Base-by-base conservation (phyloP, 2,888 invertebrate species). In the Aleiodes leptofemur region DNA sequence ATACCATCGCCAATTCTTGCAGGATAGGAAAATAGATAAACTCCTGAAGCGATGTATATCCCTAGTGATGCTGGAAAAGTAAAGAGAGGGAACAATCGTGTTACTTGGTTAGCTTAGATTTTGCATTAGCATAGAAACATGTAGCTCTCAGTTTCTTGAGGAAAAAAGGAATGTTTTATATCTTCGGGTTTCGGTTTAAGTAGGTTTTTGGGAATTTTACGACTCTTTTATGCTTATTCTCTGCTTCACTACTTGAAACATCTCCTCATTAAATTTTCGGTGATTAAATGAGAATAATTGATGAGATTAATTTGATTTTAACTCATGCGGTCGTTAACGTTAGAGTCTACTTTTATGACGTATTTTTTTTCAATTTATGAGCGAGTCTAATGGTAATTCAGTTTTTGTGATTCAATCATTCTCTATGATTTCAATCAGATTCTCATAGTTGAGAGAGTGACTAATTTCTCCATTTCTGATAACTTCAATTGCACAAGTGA, bases 101-200 rank as follows among this genome's bases (percentile, higher is more conserved):
- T 64, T 43, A 9, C 34, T 48, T 48, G 43, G 61, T 64, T 16
- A 48, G 73, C 73, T 77, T 53, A 73, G 76, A 77, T 76, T 77
- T 78, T 74, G 77, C 76, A 81, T 82, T 83, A 82, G 78, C 80
- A 82, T 83, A 79, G 79, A 79, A 78, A 80, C 78, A 80, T 78
- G 78, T 77, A 79, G 77, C 76, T 57, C 69, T 48, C 69, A 48
- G 57, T 71, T 66, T 56, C 51, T 72, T 71, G 43, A 43, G 43
- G 43, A 43, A 43, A 9, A 43, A 43, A 43, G 11, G 3, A 9
- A 43, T 43, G 43, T 43, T 43, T 7, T 43, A 43, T 43, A 9
- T 23, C 23, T 43, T 38, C 9, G 7, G 14, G 14, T 61, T 38
- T 38, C n/a, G 29, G n/a, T 38, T n/a, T 38, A 14, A 34, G 14